These are phyloP conservation scores for Oceanodroma leucorhoa DNA, from an alignment of 2,797 vertebrate species.

Conservation along the genomic window DNA sequence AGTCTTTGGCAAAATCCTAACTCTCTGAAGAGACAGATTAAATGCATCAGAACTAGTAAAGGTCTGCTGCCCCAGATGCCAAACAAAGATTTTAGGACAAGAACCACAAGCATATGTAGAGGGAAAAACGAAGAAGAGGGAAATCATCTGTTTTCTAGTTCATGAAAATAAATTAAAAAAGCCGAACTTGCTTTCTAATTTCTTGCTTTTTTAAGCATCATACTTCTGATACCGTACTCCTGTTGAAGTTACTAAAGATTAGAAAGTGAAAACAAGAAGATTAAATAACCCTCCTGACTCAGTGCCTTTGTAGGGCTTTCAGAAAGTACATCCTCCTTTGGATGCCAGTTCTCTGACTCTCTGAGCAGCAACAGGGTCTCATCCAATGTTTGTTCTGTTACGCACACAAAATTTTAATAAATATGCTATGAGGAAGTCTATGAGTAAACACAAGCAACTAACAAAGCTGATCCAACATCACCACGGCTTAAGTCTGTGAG, in stretches of 20 bases:
- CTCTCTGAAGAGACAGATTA: background rate
- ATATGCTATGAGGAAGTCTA: background rate
- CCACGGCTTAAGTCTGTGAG: background rate
- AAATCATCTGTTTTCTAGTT: background rate
- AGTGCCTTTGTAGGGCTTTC: background rate
- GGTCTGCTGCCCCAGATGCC: background rate
- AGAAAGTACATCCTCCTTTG: background rate
- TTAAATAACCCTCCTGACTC: background rate
- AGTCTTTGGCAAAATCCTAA: background rate
- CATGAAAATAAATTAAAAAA: background rate
- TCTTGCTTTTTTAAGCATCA: background rate
- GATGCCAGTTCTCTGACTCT: background rate
- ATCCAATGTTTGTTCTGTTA: background rate
- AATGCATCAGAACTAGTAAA: background rate
- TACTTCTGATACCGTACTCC: background rate
- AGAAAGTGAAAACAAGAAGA: background rate
- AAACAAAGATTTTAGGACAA: background rate
- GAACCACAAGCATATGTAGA: accelerated
- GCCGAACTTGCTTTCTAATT: background rate
- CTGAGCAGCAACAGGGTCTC: background rate
- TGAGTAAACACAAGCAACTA: background rate
- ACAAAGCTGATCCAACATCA: background rate
- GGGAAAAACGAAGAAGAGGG: background rate
- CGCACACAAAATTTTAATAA: background rate
- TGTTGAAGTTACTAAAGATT: background rate